phyloP scores from a whole-genome alignment of 1,140 invertebrate genomes.

The Lasioglossum baleicum region DNA sequence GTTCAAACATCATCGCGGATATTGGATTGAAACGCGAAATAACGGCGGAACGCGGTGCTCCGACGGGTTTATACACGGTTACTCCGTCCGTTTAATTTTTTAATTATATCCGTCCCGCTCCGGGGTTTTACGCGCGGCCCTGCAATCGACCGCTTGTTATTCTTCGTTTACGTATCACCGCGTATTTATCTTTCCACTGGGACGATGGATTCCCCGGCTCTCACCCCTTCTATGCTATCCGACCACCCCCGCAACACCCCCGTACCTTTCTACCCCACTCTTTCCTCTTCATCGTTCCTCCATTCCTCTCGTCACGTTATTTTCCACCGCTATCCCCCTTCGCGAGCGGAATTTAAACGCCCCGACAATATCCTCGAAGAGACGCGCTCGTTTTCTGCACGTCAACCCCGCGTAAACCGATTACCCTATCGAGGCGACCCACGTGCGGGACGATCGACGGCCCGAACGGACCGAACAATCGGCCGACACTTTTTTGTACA shows the following conservation, averaged over 20 bases:
- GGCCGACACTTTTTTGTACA: background rate
- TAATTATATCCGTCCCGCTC: constrained; percentile 16
- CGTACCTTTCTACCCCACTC: too few species aligned
- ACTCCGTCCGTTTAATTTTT: constrained; percentile 28
- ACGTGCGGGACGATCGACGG: constrained; percentile 37
- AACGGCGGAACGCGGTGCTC: constrained; percentile 1
- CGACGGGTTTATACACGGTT: constrained; percentile 1
- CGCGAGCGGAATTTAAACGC: constrained; percentile 54
- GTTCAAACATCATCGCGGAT: constrained; percentile 19
- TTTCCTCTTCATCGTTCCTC: background rate
- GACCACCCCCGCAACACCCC: background rate
- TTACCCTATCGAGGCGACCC: constrained; percentile 57
- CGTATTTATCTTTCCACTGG: constrained; percentile 48
- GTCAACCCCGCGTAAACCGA: constrained; percentile 59
- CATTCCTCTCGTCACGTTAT: too few species aligned
- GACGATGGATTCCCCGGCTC: constrained; percentile 19
- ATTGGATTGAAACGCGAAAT: constrained; percentile 13
- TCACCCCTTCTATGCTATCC: background rate
- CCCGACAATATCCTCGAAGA: constrained; percentile 47
- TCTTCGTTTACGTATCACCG: constrained; percentile 41
- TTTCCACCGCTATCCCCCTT: background rate
- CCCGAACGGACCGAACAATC: background rate
- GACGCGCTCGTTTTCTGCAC: constrained; percentile 52
- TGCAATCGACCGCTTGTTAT: constrained; percentile 42
- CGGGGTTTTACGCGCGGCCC: constrained; percentile 16